These are phyloP conservation scores for Cynopterus brachyotis DNA, from an alignment of 2,113 vertebrate genomes.

Conservation along the genomic window DNA sequence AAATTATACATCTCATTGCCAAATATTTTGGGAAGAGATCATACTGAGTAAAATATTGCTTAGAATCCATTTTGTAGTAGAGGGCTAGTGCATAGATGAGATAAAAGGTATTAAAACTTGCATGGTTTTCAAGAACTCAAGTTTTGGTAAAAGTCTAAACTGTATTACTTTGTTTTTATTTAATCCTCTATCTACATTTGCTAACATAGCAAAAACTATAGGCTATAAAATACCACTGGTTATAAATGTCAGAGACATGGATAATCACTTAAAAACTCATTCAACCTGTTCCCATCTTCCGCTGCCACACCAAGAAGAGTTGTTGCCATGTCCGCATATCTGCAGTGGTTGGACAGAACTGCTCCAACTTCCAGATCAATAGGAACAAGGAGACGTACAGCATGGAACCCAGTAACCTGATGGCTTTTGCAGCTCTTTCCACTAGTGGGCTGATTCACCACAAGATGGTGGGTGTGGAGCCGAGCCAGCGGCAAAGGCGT, in stretches of 20 bases:
- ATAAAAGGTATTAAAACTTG: not conserved
- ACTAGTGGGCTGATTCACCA: no score
- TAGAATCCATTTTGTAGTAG: not conserved
- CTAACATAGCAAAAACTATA: not conserved
- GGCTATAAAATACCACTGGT: not conserved
- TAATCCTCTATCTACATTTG: not conserved
- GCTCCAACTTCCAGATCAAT: not conserved
- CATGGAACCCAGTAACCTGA: not conserved
- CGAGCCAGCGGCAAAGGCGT: no score
- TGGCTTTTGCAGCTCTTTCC: no score
- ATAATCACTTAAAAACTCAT: not conserved
- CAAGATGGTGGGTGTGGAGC: no score
- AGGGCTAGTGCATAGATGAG: not conserved
- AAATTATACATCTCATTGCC: not conserved
- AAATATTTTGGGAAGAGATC: slow-evolving; percentile 41
- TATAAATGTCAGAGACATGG: not conserved
- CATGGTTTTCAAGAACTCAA: not conserved
- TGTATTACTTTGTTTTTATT: not conserved
- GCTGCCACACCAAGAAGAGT: no score
- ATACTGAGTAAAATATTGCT: slow-evolving; percentile 25
- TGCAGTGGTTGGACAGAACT: not conserved
- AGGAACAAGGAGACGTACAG: no score
- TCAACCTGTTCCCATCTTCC: no score
- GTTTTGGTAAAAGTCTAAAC: not conserved
- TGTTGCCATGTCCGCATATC: no score